A percentile compares a stretch with the other conserved stretches of the same genome.
Conservation (phyloP, 1,140 invertebrate species). For the Ericerus pela region DNA sequence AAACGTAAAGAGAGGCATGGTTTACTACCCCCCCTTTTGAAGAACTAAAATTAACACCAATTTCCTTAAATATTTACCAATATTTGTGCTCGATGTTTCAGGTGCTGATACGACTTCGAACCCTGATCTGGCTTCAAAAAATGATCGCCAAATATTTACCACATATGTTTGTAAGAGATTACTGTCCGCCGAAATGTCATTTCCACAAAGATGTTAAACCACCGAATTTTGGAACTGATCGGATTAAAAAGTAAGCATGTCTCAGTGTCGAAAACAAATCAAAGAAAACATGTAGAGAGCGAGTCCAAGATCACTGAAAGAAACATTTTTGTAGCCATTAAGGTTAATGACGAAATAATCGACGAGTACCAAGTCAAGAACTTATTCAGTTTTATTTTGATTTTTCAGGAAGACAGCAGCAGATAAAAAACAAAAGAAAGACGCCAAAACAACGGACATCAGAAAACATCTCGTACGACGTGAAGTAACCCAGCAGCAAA, state of each 20-base stretch:
- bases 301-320: too few species aligned
- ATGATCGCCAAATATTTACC: conserved; percentile 19
- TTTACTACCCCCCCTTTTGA: too few species aligned
- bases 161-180: conserved; percentile 28
- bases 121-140: conserved; percentile 20
- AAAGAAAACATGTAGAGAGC: too few species aligned
- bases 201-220: conserved; percentile 28
- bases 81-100: too few species aligned
- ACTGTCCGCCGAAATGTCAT: conserved; percentile 44
- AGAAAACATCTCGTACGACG: neutral
- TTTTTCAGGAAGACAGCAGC: neutral
- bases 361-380: too few species aligned
- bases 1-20: too few species aligned
- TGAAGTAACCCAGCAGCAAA: neutral
- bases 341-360: too few species aligned
- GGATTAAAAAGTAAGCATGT: conserved; percentile 1
- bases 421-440: conserved; percentile 1
- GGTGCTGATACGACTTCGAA: conserved; percentile 21
- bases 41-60: too few species aligned
- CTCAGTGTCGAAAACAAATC: too few species aligned
- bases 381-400: too few species aligned
- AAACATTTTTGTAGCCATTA: neutral
- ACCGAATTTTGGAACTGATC: conserved; percentile 1
- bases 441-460: neutral
- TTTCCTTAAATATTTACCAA: too few species aligned